Evolutionary conservation across 2,888 invertebrate genomes (phyloP), one percentile per base, ranked within the genome.

Genomic region (Leucophenga maculata): DNA sequence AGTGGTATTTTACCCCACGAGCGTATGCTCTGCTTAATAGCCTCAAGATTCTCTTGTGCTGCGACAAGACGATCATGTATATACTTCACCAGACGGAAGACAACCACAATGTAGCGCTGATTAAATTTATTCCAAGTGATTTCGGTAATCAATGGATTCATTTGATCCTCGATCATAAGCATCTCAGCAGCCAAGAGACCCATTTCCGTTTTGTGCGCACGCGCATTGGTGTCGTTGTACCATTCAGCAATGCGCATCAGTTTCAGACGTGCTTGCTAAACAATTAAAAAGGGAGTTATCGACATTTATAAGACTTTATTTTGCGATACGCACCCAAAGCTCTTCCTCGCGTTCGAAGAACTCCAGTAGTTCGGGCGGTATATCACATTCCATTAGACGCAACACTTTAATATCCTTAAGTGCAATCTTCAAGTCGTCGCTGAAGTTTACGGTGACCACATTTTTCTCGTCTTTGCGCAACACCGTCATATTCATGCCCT

Each of bases 361-460:
- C 20, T 91, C 90, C 14, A 90, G 77, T 0, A 93, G 93, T 66
- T 92, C 91, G 1, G 89, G 83, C 0, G 93, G 92, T 70, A 95
- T 89, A 26, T 92, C 90, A 70, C 91, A 91, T 0, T 91, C 91
- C 79, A 94, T 89, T 72, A 93, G 90, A 67, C 92, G 91, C 89
- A 96, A 90, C 80, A 95, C 96, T 69, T 93, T 93, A 44, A 95
- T 93, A 89, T 97, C 97, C 67, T 93, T 91, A n/a, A 97, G 87
- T 16, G 94, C 90, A 75, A 92, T 92, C 55, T 91, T 91, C 52
- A 97, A 89, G 92, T 93, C 67, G 8, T 71, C 66, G 77, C 93
- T 92, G 77, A 95, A 94, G 86, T 95, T 95, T 50, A 93, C 89
- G 52, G 89, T 87, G 2, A 94, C 88, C 54, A 91, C 88, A 0